Evolutionary conservation across 2,888 invertebrate genomes (phyloP).

Genomic region (Drosophila pegasa): DNA sequence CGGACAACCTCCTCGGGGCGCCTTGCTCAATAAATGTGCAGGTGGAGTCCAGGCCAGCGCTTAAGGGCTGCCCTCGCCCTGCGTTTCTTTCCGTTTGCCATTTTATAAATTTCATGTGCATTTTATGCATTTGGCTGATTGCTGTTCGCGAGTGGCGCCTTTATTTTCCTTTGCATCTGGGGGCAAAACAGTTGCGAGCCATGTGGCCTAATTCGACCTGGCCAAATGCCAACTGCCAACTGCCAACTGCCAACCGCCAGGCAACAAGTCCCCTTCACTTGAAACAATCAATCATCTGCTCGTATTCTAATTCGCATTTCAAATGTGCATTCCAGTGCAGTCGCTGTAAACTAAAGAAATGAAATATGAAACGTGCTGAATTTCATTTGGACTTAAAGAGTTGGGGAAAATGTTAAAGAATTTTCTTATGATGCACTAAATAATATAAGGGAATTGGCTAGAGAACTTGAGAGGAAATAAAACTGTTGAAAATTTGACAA

Average conservation of each 20-base stretch:
- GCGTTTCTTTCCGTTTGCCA: background rate
- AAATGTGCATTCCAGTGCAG: too few species aligned
- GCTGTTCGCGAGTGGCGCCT: slow-evolving; percentile 49
- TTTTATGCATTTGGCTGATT: slow-evolving; percentile 51
- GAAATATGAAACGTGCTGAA: background rate
- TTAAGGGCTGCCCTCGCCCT: slow-evolving; percentile 11
- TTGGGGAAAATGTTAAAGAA: background rate
- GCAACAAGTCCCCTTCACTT: slow-evolving; percentile 19
- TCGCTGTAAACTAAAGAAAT: too few species aligned
- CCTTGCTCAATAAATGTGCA: slow-evolving; percentile 50
- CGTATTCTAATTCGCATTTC: slow-evolving; percentile 10
- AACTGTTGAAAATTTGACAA: too few species aligned
- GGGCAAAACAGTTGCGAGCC: slow-evolving; percentile 12
- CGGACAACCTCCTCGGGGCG: slow-evolving; percentile 53
- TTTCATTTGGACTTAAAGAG: background rate
- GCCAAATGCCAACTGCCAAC: slow-evolving; percentile 24
- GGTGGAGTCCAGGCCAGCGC: slow-evolving; percentile 22
- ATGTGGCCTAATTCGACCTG: slow-evolving; percentile 20
- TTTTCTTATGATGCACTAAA: too few species aligned
- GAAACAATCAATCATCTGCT: slow-evolving; percentile 20
- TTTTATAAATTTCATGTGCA: slow-evolving; percentile 44
- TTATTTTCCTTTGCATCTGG: slow-evolving; percentile 25
- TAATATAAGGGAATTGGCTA: too few species aligned
- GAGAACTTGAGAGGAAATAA: too few species aligned
- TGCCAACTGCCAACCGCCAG: slow-evolving; percentile 16